Evolutionary conservation across 1,140 invertebrate genomes (phyloP), one percentile per base, ranked within the genome.

Genomic region (Microplitis demolitor): DNA sequence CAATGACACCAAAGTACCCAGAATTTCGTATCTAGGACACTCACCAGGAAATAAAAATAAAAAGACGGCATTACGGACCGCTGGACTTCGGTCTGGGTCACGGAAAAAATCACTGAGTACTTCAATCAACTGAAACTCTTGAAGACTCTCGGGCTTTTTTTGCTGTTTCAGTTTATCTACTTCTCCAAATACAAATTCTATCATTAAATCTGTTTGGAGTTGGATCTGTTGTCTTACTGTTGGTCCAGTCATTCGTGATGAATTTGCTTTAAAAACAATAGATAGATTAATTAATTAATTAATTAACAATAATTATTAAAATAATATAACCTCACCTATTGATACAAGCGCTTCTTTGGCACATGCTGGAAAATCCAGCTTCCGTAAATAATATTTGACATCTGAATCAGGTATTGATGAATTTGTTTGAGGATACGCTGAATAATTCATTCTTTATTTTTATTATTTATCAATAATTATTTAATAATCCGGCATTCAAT

Each of bases 111-210:
- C 92, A 78, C 90, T 92, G 0, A 95, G 83, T 4, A 94, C 90
- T 75, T 95, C 90, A 31, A 95, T 90, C 0, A 96, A 82, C 77
- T 95, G 93, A 16, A 95, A 82, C 78, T 95, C 93, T 78, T 93
- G 91, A 39, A 95, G 87, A 0, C 91, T 88, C 72, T 86, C 85
- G 0, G 83, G 77, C 11, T 80, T 77, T 39, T 89, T 88, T 51
- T 90, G 89, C 53, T 89, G 88, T 37, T 91, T 91, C 16, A 91
- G 87, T 35, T 90, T 88, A 34, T 93, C 92, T 0, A 91, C 88
- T 83, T 96, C 94, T 64, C 91, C 91, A 78, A 96, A 96, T 31
- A 96, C 90, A 83, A 94, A 95, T 81, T 95, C 93, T 3, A 93
- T 90, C 84, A 95, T 95, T 31, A 96, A 86, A 75, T 95, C 93